These are phyloP conservation scores for Microctonus hyperodae DNA, from an alignment of 2,888 invertebrate genomes.

Conservation along the genomic window DNA sequence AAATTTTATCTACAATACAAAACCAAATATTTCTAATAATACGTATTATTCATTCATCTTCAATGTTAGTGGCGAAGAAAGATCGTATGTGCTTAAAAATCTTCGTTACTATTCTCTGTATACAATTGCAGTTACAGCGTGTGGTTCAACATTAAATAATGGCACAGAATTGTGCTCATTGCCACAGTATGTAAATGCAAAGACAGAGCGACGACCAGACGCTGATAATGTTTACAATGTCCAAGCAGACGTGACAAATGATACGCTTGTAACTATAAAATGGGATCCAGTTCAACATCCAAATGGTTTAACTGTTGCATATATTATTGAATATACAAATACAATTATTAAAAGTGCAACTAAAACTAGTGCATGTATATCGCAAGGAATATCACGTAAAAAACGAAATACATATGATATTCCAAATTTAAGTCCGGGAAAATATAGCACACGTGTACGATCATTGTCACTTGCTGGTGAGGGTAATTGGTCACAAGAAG, in stretches of 20 bases:
- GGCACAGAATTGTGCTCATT: constrained; percentile 51
- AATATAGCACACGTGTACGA: constrained; percentile 68
- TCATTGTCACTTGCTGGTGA: constrained; percentile 70
- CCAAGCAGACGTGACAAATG: constrained; percentile 44
- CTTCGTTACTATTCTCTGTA: constrained; percentile 70
- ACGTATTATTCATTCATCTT: constrained; percentile 41
- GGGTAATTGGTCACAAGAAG: constrained; percentile 57
- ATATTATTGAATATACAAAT: constrained; percentile 67
- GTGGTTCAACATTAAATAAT: constrained; percentile 60
- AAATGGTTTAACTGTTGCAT: constrained; percentile 73
- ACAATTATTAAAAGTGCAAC: constrained; percentile 57
- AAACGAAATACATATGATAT: constrained; percentile 51
- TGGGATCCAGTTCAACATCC: constrained; percentile 72
- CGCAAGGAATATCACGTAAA: constrained; percentile 52
- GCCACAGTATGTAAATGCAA: constrained; percentile 49
- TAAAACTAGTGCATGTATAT: constrained; percentile 65
- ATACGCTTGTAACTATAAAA: constrained; percentile 56
- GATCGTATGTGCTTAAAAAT: constrained; percentile 51
- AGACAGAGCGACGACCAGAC: constrained; percentile 62
- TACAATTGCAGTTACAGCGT: constrained; percentile 69
- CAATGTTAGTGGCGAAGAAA: constrained; percentile 44
- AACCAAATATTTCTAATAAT: constrained; percentile 35
- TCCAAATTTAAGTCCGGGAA: constrained; percentile 65
- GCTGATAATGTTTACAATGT: constrained; percentile 62
- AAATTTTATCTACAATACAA: constrained; percentile 29